A percentile compares a stretch with the other conserved stretches of the same genome.
phyloP scores from a whole-genome alignment of 1,140 invertebrate species.

The Lucilia cuprina region DNA sequence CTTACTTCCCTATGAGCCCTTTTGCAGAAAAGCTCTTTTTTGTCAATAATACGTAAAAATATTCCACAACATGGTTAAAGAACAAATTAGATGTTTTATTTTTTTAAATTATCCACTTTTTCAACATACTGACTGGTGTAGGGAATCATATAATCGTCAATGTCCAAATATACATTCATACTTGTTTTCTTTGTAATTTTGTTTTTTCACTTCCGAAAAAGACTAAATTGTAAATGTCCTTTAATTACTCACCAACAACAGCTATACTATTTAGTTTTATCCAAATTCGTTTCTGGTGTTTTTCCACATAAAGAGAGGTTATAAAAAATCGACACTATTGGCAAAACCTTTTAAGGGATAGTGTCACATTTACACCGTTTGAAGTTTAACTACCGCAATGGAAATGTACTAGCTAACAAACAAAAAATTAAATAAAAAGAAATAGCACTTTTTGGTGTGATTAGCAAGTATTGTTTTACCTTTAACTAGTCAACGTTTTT shows the following conservation, averaged over 20 bases:
- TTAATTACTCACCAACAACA: constrained; percentile 18
- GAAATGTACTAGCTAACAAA: too few species aligned
- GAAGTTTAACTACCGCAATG: background rate
- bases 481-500: background rate
- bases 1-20: too few species aligned
- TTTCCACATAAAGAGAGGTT: background rate
- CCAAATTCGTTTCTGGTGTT: background rate
- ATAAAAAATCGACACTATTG: background rate
- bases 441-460: background rate
- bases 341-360: constrained; percentile 14
- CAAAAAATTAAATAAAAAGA: background rate
- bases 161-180: too few species aligned
- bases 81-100: too few species aligned
- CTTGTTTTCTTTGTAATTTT: background rate
- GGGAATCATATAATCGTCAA: too few species aligned
- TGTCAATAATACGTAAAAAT: too few species aligned
- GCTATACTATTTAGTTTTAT: background rate
- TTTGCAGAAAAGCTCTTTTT: too few species aligned
- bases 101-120: too few species aligned
- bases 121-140: too few species aligned
- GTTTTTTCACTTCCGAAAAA: background rate
- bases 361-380: background rate
- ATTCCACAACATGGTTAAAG: too few species aligned
- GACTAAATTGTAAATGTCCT: background rate
- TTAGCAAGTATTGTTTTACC: constrained; percentile 14